Evolutionary conservation across 2,888 invertebrate genomes (phyloP).

Genomic region (Euzophera pinguis): DNA sequence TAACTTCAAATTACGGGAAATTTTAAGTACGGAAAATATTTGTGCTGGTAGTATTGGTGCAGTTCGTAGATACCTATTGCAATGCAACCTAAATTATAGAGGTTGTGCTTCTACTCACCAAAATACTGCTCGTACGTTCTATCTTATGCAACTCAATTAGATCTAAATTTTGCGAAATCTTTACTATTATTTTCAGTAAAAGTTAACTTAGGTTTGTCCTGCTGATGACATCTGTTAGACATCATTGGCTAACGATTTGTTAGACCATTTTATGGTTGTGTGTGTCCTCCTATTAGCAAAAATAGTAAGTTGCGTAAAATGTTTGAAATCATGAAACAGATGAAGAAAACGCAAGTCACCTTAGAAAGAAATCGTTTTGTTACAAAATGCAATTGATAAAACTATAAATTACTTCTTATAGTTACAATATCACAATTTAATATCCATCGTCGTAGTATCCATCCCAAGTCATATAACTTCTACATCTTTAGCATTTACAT

Average conservation of each 20-base stretch:
- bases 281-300: constrained; percentile 5
- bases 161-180: constrained; percentile 1
- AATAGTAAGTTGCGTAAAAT: not conserved
- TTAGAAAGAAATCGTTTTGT: not conserved
- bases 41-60: too few relatives aligned
- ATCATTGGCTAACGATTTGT: constrained; percentile 12
- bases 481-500: too few relatives aligned
- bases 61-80: too few relatives aligned
- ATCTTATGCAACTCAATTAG: not conserved
- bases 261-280: constrained; percentile 6
- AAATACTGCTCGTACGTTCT: not conserved
- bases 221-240: constrained; percentile 9
- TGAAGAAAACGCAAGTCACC: not conserved
- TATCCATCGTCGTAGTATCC: too few relatives aligned
- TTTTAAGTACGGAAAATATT: too few relatives aligned
- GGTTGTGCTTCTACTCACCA: too few relatives aligned
- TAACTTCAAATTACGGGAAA: too few relatives aligned
- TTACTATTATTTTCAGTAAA: not conserved
- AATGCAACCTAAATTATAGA: too few relatives aligned
- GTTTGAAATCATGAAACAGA: not conserved
- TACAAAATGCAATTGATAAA: too few relatives aligned
- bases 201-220: not conserved
- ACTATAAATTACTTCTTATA: too few relatives aligned
- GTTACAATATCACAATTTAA: too few relatives aligned
- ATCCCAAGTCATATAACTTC: too few relatives aligned